phyloP scores from a whole-genome alignment of 2,113 vertebrate genomes.

The Struthio camelus region DNA sequence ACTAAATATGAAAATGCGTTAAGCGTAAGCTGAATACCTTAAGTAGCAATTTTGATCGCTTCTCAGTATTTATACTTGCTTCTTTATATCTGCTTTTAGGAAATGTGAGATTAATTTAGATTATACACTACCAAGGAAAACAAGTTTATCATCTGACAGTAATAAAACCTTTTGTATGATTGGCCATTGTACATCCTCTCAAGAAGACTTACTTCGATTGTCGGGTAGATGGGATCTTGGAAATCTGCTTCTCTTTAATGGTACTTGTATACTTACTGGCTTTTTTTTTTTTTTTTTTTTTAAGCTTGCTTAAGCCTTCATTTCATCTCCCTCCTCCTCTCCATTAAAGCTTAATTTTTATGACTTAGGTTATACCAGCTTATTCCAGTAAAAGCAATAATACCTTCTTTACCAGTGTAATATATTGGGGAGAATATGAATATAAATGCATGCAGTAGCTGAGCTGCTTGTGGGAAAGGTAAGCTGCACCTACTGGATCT shows the following conservation, averaged over 20 bases:
- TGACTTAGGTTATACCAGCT: background rate
- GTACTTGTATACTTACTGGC: conserved; percentile 62
- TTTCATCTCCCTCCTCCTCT: background rate
- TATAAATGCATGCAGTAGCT: background rate
- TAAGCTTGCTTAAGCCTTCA: background rate
- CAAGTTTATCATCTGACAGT: conserved; percentile 92
- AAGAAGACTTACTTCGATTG: conserved; percentile 82
- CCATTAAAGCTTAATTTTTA: too few species aligned
- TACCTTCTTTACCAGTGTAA: background rate
- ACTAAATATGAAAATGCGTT: background rate
- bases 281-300: background rate
- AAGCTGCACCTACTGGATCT: background rate
- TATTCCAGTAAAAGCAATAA: background rate
- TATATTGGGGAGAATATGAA: background rate
- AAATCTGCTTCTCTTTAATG: conserved; percentile 89
- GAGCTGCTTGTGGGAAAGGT: background rate
- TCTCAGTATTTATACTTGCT: background rate
- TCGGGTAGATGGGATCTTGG: conserved; percentile 86
- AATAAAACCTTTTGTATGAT: conserved; percentile 96
- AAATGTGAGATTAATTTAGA: conserved; percentile 90
- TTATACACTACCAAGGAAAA: conserved; percentile 90
- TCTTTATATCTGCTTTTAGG: conserved; percentile 74
- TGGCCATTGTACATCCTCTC: conserved; percentile 82
- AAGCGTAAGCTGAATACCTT: background rate
- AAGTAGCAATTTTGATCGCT: background rate